Evolutionary conservation across 2,797 vertebrate species (phyloP).

Genomic region (Echeneis naucrates): DNA sequence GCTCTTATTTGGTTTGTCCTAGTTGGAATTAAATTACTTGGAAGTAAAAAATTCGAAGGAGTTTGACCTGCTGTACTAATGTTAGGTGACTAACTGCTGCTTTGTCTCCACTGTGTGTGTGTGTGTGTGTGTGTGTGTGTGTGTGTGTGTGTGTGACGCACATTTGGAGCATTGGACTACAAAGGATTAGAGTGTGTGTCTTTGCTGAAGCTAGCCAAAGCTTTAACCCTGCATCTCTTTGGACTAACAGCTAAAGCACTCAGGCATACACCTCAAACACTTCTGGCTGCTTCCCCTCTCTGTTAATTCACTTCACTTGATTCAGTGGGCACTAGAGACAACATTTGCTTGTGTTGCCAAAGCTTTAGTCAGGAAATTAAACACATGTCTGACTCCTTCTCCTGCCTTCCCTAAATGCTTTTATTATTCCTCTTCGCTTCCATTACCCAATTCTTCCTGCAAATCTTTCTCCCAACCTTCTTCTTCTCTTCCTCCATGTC

Average conservation of each 20-base stretch:
- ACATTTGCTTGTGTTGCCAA: slow-evolving; percentile 41
- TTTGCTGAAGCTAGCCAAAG: slow-evolving; percentile 11
- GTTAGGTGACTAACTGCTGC: slow-evolving; percentile 6
- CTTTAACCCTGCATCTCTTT: slow-evolving; percentile 34
- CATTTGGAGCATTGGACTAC: slow-evolving; percentile 24
- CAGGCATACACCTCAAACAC: slow-evolving; percentile 25
- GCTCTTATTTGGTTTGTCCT: background rate
- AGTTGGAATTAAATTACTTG: background rate
- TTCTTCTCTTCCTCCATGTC: slow-evolving; percentile 16
- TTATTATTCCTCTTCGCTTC: slow-evolving; percentile 13
- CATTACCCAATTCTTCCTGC: slow-evolving; percentile 30
- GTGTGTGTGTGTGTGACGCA: too few relatives aligned
- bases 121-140: slow-evolving; percentile 44
- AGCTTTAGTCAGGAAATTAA: slow-evolving; percentile 45
- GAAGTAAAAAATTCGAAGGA: background rate
- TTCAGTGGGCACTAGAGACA: slow-evolving; percentile 40
- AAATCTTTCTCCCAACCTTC: background rate
- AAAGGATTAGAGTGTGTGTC: slow-evolving; percentile 23
- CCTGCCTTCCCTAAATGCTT: slow-evolving; percentile 5
- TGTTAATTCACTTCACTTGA: slow-evolving; percentile 43
- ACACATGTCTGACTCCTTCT: slow-evolving; percentile 19
- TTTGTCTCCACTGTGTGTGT: slow-evolving; percentile 28
- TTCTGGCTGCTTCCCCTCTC: slow-evolving; percentile 21
- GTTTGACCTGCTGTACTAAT: background rate
- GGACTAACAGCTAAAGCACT: slow-evolving; percentile 41